Conservation (phyloP, 2,888 invertebrate genomes). For the Agrypnus murinus region DNA sequence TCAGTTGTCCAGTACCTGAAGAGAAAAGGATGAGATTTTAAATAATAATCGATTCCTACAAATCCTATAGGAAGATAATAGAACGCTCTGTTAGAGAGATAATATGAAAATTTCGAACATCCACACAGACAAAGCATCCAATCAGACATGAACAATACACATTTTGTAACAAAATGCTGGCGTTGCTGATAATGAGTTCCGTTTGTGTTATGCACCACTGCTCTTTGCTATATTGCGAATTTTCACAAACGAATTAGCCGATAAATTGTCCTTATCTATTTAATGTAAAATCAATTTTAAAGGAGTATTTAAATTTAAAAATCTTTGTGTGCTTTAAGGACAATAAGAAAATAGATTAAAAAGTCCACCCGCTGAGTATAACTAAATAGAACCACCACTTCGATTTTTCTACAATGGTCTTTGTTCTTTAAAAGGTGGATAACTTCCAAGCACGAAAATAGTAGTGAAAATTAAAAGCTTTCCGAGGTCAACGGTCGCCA, state of each 20-base stretch:
- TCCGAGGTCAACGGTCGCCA: slow-evolving; percentile 7
- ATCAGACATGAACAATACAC: slow-evolving; percentile 37
- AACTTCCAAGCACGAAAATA: neutral
- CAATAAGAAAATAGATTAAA: too few species aligned
- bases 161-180: slow-evolving; percentile 35
- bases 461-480: slow-evolving; percentile 6
- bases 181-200: slow-evolving; percentile 38
- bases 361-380: too few species aligned
- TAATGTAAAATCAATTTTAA: slow-evolving; percentile 12
- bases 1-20: slow-evolving; percentile 86
- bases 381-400: too few species aligned
- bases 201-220: slow-evolving; percentile 35
- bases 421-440: neutral
- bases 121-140: slow-evolving; percentile 48
- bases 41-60: too few species aligned
- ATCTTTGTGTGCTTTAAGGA: too few species aligned
- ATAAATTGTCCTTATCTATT: slow-evolving; percentile 38
- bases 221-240: slow-evolving; percentile 17
- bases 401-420: neutral
- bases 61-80: slow-evolving; percentile 11
- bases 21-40: too few species aligned
- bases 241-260: slow-evolving; percentile 18
- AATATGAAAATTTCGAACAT: neutral
- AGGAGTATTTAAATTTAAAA: too few species aligned
- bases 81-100: neutral